Conservation (phyloP, 1,140 invertebrate species). For the Reticulitermes speratus region DNA sequence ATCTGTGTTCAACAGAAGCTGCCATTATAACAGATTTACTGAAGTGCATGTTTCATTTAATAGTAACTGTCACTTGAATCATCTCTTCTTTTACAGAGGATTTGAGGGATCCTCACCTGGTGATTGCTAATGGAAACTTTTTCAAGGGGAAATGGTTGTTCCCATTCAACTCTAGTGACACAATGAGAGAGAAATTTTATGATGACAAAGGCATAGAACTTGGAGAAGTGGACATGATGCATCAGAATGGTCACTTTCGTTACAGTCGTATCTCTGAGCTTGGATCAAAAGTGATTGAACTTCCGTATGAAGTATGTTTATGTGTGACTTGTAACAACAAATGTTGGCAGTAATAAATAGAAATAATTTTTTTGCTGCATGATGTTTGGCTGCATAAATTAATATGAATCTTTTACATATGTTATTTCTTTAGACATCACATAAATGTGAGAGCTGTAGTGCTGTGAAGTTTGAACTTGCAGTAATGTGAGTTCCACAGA, state of each 20-base stretch:
- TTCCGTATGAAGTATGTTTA: not conserved
- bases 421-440: too few relatives aligned
- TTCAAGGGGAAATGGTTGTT: not conserved
- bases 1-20: too few relatives aligned
- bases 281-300: not conserved
- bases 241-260: not conserved
- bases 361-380: too few relatives aligned
- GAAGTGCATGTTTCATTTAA: too few relatives aligned
- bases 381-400: too few relatives aligned
- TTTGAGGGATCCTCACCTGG: not conserved
- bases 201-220: not conserved
- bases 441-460: too few relatives aligned
- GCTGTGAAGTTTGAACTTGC: too few relatives aligned
- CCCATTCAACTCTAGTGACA: not conserved
- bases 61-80: not conserved
- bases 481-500: too few relatives aligned
- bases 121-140: constrained; percentile 2
- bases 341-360: too few relatives aligned
- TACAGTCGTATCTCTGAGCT: constrained; percentile 6
- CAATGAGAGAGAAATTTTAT: not conserved
- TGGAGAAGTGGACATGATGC: not conserved
- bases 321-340: not conserved
- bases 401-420: too few relatives aligned
- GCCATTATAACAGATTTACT: too few relatives aligned
- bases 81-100: not conserved